Conservation (phyloP, 2,797 vertebrate species). For the Acanthurus tractus region DNA sequence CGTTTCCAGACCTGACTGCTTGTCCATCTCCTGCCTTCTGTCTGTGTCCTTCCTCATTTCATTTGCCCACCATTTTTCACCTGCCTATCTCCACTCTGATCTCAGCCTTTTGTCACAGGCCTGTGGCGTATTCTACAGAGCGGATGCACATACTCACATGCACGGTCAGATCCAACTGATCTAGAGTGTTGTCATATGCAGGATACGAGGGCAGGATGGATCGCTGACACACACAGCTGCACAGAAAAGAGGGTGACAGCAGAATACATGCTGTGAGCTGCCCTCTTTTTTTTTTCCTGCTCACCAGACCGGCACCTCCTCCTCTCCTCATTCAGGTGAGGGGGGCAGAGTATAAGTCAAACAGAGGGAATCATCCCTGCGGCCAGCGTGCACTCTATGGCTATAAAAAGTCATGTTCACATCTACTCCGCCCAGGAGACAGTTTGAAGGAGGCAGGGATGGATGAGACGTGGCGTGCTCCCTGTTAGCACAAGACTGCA, state of each 20-base stretch:
- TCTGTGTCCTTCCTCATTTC: background rate
- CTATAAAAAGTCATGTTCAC: constrained; percentile 50
- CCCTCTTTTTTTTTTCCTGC: constrained; percentile 11
- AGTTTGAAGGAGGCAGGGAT: constrained; percentile 23
- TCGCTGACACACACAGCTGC: constrained; percentile 15
- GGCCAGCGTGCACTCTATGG: constrained; percentile 1
- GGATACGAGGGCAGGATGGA: constrained; percentile 14
- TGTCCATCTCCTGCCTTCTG: background rate
- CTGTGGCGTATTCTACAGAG: background rate
- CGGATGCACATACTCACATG: background rate
- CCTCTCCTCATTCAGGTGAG: constrained; percentile 45
- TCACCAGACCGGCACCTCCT: constrained; percentile 20
- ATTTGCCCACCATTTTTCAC: background rate
- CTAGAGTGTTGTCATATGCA: background rate
- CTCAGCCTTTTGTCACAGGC: constrained; percentile 4
- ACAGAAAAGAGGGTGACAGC: constrained; percentile 21
- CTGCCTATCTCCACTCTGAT: constrained; percentile 14
- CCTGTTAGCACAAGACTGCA: constrained; percentile 9
- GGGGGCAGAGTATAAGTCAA: constrained; percentile 47
- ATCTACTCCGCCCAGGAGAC: constrained; percentile 27
- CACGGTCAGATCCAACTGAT: constrained; percentile 3
- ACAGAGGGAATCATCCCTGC: constrained; percentile 17
- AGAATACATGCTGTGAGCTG: constrained; percentile 29
- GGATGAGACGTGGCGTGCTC: constrained; percentile 35
- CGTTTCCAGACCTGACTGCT: background rate